Percentiles rank a stretch among this genome's conserved stretches.
Evolutionary conservation across 1,140 invertebrate species (phyloP).

Genomic region (Radopholus similis): DNA sequence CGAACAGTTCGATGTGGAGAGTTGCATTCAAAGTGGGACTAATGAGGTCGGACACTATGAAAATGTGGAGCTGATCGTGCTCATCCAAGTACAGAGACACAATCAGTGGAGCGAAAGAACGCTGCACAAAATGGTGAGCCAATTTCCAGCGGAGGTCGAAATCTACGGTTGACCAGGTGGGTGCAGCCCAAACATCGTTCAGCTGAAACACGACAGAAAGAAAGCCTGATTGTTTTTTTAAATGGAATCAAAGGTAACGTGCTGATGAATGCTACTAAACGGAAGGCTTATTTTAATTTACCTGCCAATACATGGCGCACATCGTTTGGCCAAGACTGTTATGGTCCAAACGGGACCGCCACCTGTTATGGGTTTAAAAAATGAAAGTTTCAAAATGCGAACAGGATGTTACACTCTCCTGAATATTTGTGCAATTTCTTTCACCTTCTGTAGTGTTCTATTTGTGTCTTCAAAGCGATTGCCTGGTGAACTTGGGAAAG

Average conservation of each 20-base stretch:
- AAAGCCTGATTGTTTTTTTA: neutral
- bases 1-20: constrained; percentile 22
- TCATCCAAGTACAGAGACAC: constrained; percentile 48
- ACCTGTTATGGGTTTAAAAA: constrained; percentile 29
- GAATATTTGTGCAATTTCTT: too few relatives aligned
- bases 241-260: constrained; percentile 68
- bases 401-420: too few relatives aligned
- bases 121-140: constrained; percentile 51
- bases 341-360: constrained; percentile 41
- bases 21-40: constrained; percentile 14
- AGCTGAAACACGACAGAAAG: constrained; percentile 62
- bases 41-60: constrained; percentile 39
- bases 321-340: constrained; percentile 67
- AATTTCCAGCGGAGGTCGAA: constrained; percentile 54
- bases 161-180: constrained; percentile 86
- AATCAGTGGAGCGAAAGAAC: constrained; percentile 49
- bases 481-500: constrained; percentile 74
- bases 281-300: too few relatives aligned
- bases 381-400: too few relatives aligned
- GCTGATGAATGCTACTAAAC: too few relatives aligned
- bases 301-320: constrained; percentile 97
- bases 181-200: constrained; percentile 77
- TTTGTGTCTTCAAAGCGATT: constrained; percentile 78
- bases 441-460: constrained; percentile 81
- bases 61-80: constrained; percentile 26